Evolutionary conservation across 2,797 vertebrate genomes (phyloP), one percentile per base, ranked within the genome.

Genomic region (Lemur catta): DNA sequence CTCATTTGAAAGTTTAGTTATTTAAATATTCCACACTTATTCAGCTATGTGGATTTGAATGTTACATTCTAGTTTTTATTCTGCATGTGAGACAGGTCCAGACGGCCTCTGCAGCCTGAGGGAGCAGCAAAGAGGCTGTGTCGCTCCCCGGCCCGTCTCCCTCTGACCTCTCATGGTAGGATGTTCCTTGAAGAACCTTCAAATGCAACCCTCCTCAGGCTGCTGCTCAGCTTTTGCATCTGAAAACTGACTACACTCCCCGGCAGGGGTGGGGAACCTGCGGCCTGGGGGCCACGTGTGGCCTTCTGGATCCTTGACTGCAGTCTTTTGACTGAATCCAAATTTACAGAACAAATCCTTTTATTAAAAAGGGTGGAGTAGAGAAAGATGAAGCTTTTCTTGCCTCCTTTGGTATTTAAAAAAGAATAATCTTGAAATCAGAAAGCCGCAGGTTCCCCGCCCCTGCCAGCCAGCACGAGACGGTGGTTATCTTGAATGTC

Each of bases 131-230:
- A 35, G 63, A 41, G 43, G 26, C 41, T 28, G 13, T 17, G 7
- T 18, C 0, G 6, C 35, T 80, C 43, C 6, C 61, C 33, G 28
- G 33, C 48, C 1, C 9, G 3, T 3, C 18, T 71, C 74, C 41
- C 3, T 38, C 28, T 41, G 63, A 10, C 7, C 43, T 72, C 4
- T 18, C 4, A 2, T 3, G 0, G 2, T 1, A 2, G 79, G 18
- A 3, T 65, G n/a, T 35, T 35, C 61, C 79, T 71, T 30, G 41
- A 46, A 79, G 18, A 57, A 18, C 57, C 41, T 79, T n/a, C 48
- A 57, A 33, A 24, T 57, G 61, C 24, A 48, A 17, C 24, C 20
- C 41, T 79, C 46, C 38, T 17, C 0, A 1, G 20, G 48, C 74
- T 61, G n/a, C 41, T 26, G 26, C 52, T 72, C 41, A 20, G n/a